phyloP scores from a whole-genome alignment of 2,113 vertebrate genomes.

The Caloenas nicobarica region DNA sequence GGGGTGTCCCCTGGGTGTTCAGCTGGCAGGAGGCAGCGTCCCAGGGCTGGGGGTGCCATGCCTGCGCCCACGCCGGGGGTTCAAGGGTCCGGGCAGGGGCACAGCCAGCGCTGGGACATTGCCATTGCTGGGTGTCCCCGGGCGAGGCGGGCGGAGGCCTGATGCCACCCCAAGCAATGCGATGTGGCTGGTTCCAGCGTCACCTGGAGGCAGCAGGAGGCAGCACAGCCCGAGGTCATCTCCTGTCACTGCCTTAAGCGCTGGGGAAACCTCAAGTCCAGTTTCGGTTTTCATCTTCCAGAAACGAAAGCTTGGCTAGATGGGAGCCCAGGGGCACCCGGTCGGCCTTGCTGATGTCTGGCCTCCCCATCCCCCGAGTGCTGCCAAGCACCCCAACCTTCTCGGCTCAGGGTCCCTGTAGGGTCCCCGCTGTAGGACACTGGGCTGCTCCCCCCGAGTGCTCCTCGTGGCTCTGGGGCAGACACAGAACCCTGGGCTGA shows the following conservation, averaged over 20 bases:
- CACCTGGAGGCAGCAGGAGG: not conserved
- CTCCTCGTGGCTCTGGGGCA: not conserved
- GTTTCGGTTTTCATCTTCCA: not conserved
- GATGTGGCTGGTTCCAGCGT: not conserved
- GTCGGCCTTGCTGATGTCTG: too few relatives aligned
- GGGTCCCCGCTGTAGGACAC: accelerated
- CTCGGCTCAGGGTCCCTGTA: not conserved
- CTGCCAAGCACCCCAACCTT: accelerated
- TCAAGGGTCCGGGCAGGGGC: not conserved
- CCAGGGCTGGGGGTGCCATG: not conserved
- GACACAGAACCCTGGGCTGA: not conserved
- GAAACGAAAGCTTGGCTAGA: not conserved
- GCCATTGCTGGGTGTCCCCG: not conserved
- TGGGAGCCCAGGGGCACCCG: accelerated
- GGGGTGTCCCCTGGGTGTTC: not conserved
- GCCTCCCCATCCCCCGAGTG: not conserved
- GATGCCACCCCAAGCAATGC: not conserved
- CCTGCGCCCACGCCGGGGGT: accelerated
- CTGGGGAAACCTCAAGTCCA: not conserved
- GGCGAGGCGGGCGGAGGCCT: not conserved
- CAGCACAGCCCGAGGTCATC: not conserved
- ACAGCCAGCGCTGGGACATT: not conserved
- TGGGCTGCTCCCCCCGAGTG: accelerated
- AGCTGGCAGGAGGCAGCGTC: not conserved
- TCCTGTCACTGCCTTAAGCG: not conserved